Evolutionary conservation across 2,797 vertebrate species (phyloP), one percentile per base, ranked within the genome.

Genomic region (Triplophysa bombifrons): DNA sequence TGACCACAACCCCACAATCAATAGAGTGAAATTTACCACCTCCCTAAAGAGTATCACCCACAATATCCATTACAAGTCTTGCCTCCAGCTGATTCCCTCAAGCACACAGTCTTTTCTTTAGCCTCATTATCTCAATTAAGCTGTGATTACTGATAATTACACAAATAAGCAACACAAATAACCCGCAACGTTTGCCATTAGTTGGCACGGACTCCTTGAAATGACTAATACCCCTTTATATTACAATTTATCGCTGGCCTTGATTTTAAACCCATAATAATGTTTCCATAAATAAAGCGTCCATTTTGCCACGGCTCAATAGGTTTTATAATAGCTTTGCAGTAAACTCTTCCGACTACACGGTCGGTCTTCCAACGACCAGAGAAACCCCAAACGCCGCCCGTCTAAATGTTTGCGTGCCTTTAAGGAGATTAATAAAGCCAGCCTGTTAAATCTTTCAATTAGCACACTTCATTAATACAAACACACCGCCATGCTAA

Each of bases 51-150:
- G 61, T 56, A 64, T 79, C 69, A 79, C 72, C 80, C 72, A 82
- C 86, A 84, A 80, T 22, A 86, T 87, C 50, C 81, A 86, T 89
- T 91, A 91, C 87, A 85, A 90, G 90, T 91, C 90, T 93, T 92
- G 90, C 91, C 93, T 92, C 91, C 90, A 90, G 90, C 90, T 73
- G 89, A 91, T 25, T 78, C 76, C 67, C 72, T 70, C 66, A 95
- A 93, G 91, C 94, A 88, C 89, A 85, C 89, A 88, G 88, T 90
- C 68, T 84, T 72, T 72, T 76, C 84, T 83, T 91, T 92, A 89
- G 87, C 88, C 91, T 94, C 93, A 94, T 95, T 92, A 94, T 86
- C 87, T 85, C 90, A 94, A 95, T 95, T 94, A 95, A 93, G 90
- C 92, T 82, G 89, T 90, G 86, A 90, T 94, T 93, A 92, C 91